Evolutionary conservation across 2,113 vertebrate genomes (phyloP), one percentile per base, ranked within the genome.

Genomic region (Neodontobutis hainanensis): DNA sequence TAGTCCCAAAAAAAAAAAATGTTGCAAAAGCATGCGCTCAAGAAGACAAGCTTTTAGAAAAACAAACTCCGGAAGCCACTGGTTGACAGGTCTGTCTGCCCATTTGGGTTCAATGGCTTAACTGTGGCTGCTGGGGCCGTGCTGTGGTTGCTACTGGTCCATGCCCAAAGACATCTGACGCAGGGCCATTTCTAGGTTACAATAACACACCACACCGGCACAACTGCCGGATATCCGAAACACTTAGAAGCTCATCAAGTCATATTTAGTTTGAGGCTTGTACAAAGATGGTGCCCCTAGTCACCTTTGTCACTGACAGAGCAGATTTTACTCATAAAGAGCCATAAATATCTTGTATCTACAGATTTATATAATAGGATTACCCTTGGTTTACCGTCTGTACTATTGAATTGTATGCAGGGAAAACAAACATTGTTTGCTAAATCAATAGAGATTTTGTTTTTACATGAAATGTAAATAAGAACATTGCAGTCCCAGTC

Each of bases 21-120:
- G 52, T 73, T 32, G 34, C 9, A 36, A 86, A 89, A 90, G 78
- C 79, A 71, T 84, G 67, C 72, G 85, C 70, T 88, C 84, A 69
- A 85, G 80, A 84, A 70, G 56, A 81, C 64, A 61, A 67, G 56
- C 59, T 62, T 49, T 65, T 55, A 78, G 83, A 86, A 86, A 55
- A 90, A 89, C 83, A 85, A 87, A 85, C 81, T 91, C 92, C 90
- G 91, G 90, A 92, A 90, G 85, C 82, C 85, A 57, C 82, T 82
- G 84, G 84, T 78, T 82, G 81, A 82, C 85, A 83, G 85, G 82
- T 77, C 32, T 75, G 75, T 82, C 86, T 85, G 81, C 90, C 91
- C 87, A 87, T 89, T 87, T 84, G 80, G 77, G 73, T 81, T 74
- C 70, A n/a, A 63, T 14, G 85, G 85, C 84, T 77, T 34, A 71